A percentile compares a stretch with the other conserved stretches of the same genome.
phyloP scores from a whole-genome alignment of 2,888 invertebrate genomes.

The Polydrusus pterygomalis region DNA sequence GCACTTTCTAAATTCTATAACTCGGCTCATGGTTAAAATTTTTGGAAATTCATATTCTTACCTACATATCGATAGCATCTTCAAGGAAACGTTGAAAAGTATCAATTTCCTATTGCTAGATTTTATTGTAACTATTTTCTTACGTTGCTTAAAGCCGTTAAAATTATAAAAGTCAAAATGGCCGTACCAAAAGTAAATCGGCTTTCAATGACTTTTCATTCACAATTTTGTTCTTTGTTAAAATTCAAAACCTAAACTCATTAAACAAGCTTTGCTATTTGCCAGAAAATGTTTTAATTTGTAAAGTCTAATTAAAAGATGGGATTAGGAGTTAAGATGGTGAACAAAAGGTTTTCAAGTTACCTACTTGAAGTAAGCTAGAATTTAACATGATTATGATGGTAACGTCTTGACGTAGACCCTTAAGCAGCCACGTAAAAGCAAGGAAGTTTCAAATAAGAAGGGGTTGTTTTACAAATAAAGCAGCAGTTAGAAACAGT shows the following conservation, averaged over 20 bases:
- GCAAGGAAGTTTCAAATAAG: background rate
- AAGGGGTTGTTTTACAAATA: no score
- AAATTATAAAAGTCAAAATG: background rate
- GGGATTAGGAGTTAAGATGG: background rate
- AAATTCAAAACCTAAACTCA: background rate
- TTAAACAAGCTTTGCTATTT: constrained; percentile 13
- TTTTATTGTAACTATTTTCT: no score
- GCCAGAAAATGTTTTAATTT: constrained; percentile 15
- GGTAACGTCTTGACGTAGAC: background rate
- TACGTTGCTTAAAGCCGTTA: background rate
- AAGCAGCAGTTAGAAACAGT: background rate
- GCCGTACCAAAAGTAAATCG: background rate
- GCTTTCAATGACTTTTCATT: background rate
- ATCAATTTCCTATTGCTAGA: no score
- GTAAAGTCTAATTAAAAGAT: constrained; percentile 16
- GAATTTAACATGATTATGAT: background rate
- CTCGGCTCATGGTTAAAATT: no score
- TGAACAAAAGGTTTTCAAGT: constrained; percentile 1
- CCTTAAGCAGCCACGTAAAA: background rate
- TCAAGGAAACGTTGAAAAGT: no score
- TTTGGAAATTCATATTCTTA: no score
- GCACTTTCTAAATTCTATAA: no score
- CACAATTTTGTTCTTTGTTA: background rate
- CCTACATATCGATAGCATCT: no score
- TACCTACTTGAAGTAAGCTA: background rate